Evolutionary conservation across 2,113 vertebrate species (phyloP).

Genomic region (Panurus biarmicus): DNA sequence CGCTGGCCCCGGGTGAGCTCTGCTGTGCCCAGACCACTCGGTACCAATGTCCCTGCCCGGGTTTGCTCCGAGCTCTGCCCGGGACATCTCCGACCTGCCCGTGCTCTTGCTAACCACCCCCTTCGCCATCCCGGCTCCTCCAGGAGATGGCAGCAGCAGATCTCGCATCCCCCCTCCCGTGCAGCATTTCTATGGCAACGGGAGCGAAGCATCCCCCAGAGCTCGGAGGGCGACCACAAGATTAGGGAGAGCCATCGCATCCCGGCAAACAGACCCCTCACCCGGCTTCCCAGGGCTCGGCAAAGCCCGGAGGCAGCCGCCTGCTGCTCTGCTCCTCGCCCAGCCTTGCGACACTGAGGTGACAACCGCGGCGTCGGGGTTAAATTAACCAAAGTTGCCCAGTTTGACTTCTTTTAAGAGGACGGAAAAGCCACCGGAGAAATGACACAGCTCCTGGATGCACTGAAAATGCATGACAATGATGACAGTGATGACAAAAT

Average conservation of each 20-base stretch:
- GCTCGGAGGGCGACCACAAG: neutral
- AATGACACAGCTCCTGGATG: neutral
- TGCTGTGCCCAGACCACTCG: neutral
- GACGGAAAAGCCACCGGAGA: neutral
- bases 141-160: slow-evolving; percentile 53
- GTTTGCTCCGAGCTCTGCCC: neutral
- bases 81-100: neutral
- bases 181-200: neutral
- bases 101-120: neutral
- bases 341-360: accelerated
- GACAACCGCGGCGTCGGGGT: neutral
- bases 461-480: too few species aligned
- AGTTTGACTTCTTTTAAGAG: neutral
- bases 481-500: too few species aligned
- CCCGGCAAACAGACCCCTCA: neutral
- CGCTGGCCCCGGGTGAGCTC: neutral
- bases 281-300: neutral
- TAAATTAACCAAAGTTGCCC: neutral
- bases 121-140: neutral
- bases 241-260: neutral
- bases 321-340: neutral
- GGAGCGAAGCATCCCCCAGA: neutral
- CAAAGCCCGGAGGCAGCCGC: neutral
- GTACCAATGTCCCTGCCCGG: neutral
- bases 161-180: neutral